Evolutionary conservation across 2,797 vertebrate genomes (phyloP), one percentile per base, ranked within the genome.

Genomic region (Botia almorhae): DNA sequence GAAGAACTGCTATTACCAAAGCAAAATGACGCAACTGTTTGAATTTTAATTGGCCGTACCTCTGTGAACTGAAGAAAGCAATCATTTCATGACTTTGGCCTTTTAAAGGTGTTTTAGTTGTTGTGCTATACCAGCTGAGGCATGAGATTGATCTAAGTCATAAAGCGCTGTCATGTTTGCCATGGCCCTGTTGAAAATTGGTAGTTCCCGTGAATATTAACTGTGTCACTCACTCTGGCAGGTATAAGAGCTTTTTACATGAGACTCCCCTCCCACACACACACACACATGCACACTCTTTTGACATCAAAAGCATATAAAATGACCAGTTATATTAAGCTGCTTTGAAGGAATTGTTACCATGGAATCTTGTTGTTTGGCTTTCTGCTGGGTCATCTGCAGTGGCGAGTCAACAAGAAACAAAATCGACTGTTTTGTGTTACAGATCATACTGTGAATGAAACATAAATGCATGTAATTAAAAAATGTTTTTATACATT

Each of bases 261-360:
- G 84, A 78, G 65, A 39, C 55, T 1, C 29, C 29, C 29, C 81
- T 85, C 55, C 19, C 16, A 75, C 85, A 29, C 29, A 29, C 29
- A 29, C 29, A 29, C 29, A 29, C 29, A n/a, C n/a, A n/a, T n/a
- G n/a, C n/a, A n/a, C n/a, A n/a, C n/a, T 29, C 87, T 82, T 89
- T 86, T 90, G 87, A 89, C 89, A 87, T 91, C 87, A 86, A 84
- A 85, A 87, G 90, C 82, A 91, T 88, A 86, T 89, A 88, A 69
- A 88, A 86, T 85, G 80, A 87, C 89, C 88, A 86, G 84, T 93
- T 92, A 88, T 87, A 92, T 92, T 90, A 93, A 89, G 87, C 88
- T 87, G 87, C 90, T 93, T 60, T 23, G n/a, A 56, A 19, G n/a
- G 17, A 56, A n/a, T 93, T 92, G 91, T 92, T 92, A 87, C 81